Evolutionary conservation across 2,888 invertebrate species (phyloP).

Genomic region (Acronicta psi): DNA sequence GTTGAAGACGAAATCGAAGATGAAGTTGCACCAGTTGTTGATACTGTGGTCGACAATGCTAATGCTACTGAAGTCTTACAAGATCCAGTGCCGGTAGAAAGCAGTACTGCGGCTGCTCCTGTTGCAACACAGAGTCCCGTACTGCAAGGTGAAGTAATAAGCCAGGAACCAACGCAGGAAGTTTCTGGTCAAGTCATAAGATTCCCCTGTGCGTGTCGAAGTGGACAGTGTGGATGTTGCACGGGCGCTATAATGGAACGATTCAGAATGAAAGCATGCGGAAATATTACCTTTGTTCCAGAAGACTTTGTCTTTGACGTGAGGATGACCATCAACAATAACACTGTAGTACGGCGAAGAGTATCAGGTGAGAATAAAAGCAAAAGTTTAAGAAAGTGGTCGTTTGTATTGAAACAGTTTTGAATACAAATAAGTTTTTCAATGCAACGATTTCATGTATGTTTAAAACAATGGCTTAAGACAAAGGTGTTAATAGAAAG

Average conservation of each 20-base stretch:
- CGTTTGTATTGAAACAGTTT: conserved; percentile 30
- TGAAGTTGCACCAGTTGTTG: conserved; percentile 49
- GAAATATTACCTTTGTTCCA: conserved; percentile 93
- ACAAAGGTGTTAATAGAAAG: conserved; percentile 37
- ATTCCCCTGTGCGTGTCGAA: conserved; percentile 90
- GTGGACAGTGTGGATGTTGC: conserved; percentile 92
- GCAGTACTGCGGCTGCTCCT: conserved; percentile 54
- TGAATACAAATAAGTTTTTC: conserved; percentile 47
- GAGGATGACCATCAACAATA: conserved; percentile 92
- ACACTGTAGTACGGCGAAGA: conserved; percentile 91
- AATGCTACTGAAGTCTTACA: conserved; percentile 51
- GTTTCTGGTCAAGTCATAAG: conserved; percentile 84
- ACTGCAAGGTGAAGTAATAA: conserved; percentile 61
- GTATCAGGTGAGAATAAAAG: conserved; percentile 90
- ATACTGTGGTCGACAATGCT: conserved; percentile 44
- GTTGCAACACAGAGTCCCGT: conserved; percentile 62
- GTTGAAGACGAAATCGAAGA: conserved; percentile 61
- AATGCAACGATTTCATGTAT: conserved; percentile 14
- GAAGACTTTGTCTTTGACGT: conserved; percentile 95
- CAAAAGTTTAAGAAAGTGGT: conserved; percentile 27
- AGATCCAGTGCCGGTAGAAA: conserved; percentile 48
- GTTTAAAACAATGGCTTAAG: conserved; percentile 35
- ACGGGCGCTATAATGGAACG: conserved; percentile 90
- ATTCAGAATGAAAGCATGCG: conserved; percentile 93
- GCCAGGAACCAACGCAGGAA: conserved; percentile 53